Evolutionary conservation across 2,113 vertebrate genomes (phyloP).

Genomic region (Megaleporinus macrocephalus): DNA sequence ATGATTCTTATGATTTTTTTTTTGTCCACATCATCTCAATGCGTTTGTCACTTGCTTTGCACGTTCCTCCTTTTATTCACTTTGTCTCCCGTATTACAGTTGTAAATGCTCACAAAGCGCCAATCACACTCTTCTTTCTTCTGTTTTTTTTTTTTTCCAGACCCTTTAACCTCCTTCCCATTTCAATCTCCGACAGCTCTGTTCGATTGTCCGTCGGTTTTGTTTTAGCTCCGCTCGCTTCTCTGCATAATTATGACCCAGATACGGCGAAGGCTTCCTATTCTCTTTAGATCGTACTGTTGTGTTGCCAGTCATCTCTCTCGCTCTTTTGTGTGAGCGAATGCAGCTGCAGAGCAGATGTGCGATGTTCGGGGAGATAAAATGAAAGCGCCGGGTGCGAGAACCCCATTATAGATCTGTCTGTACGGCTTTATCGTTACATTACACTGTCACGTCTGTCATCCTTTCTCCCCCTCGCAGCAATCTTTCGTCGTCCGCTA

Average conservation of each 20-base stretch:
- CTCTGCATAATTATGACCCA: slow-evolving; percentile 44
- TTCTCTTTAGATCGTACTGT: slow-evolving; percentile 41
- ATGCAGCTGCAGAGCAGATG: not conserved
- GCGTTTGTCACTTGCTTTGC: not conserved
- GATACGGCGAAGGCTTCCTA: slow-evolving; percentile 23
- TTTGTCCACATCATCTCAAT: not conserved
- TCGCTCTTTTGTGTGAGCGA: slow-evolving; percentile 29
- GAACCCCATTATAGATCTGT: not conserved
- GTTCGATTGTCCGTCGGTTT: slow-evolving; percentile 17
- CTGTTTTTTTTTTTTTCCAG: too few species aligned
- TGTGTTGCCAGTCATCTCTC: slow-evolving; percentile 39
- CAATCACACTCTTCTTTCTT: not conserved
- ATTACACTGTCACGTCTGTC: not conserved
- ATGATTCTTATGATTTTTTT: not conserved
- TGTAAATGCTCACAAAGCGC: not conserved
- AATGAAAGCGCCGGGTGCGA: slow-evolving; percentile 14
- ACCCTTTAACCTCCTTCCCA: not conserved
- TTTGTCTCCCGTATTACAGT: not conserved
- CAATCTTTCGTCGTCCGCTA: too few species aligned
- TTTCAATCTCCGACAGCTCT: not conserved
- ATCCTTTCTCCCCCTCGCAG: too few species aligned
- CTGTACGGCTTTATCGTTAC: not conserved
- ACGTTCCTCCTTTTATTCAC: not conserved
- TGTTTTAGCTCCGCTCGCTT: slow-evolving; percentile 22
- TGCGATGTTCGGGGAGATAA: not conserved